Evolutionary conservation across 2,797 vertebrate genomes (phyloP).

Genomic region (Propithecus deckenii): DNA sequence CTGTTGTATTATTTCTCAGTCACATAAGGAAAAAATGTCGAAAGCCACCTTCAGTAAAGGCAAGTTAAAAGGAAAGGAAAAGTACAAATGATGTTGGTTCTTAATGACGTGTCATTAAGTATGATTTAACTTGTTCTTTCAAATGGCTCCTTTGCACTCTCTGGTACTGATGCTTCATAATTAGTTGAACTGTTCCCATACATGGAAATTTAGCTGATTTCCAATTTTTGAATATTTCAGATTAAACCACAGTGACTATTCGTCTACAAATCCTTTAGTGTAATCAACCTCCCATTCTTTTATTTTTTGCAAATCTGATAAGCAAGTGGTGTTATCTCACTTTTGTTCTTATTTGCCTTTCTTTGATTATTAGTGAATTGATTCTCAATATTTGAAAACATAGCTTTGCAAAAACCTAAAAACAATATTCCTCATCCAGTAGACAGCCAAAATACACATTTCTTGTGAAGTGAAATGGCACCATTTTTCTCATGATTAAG

Average conservation of each 20-base stretch:
- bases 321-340: not conserved
- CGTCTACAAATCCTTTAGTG: not conserved
- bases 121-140: not conserved
- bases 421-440: not conserved
- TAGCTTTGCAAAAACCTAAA: constrained; percentile 28
- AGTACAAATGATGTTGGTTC: not conserved
- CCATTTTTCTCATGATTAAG: constrained; percentile 66
- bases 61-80: constrained; percentile 19
- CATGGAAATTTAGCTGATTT: not conserved
- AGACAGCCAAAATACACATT: constrained; percentile 23
- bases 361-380: not conserved
- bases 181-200: not conserved
- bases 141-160: not conserved
- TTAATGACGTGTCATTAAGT: not conserved
- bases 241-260: not conserved
- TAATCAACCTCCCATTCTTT: not conserved
- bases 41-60: not conserved
- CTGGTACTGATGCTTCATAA: not conserved
- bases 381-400: constrained; percentile 40
- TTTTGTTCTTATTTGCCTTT: constrained; percentile 12
- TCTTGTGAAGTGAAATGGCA: constrained; percentile 37
- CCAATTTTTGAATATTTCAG: not conserved
- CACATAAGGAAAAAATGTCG: not conserved
- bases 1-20: not conserved
- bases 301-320: not conserved